phyloP scores from a whole-genome alignment of 2,888 invertebrate genomes.

The Epirrhoe alternata region DNA sequence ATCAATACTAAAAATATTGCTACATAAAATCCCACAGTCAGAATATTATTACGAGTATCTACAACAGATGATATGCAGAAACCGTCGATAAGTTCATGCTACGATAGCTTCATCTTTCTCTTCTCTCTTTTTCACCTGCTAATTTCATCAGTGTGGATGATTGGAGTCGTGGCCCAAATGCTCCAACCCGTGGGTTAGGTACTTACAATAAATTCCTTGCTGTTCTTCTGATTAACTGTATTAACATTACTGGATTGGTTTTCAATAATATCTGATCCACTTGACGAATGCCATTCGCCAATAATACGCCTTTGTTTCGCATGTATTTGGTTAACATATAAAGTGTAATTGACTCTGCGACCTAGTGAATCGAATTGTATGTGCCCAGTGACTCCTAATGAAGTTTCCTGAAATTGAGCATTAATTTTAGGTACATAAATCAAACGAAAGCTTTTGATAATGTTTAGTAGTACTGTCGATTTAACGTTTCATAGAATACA shows the following conservation, averaged over 20 bases:
- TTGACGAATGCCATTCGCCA: constrained; percentile 70
- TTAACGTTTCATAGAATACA: too few relatives aligned
- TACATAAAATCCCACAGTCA: too few relatives aligned
- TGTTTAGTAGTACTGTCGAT: too few relatives aligned
- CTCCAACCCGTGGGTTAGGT: neutral
- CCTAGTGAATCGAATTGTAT: constrained; percentile 89
- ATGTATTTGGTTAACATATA: constrained; percentile 87
- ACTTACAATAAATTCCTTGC: constrained; percentile 41
- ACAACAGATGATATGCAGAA: too few relatives aligned
- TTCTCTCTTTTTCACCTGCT: too few relatives aligned
- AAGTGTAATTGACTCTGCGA: constrained; percentile 87
- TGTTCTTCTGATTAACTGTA: constrained; percentile 72
- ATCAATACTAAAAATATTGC: too few relatives aligned
- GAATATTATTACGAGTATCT: too few relatives aligned
- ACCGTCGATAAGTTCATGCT: too few relatives aligned
- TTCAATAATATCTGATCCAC: constrained; percentile 81
- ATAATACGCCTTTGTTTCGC: constrained; percentile 53
- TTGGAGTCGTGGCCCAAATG: too few relatives aligned
- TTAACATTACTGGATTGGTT: constrained; percentile 9
- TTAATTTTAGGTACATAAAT: neutral
- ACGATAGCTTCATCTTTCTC: too few relatives aligned
- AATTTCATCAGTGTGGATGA: too few relatives aligned
- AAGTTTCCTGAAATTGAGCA: constrained; percentile 82
- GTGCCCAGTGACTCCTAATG: constrained; percentile 87
- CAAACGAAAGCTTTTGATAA: too few relatives aligned